Percentiles rank a stretch among this genome's conserved stretches.
Conservation (phyloP, 2,797 vertebrate genomes). For the Bradypodion pumilum region DNA sequence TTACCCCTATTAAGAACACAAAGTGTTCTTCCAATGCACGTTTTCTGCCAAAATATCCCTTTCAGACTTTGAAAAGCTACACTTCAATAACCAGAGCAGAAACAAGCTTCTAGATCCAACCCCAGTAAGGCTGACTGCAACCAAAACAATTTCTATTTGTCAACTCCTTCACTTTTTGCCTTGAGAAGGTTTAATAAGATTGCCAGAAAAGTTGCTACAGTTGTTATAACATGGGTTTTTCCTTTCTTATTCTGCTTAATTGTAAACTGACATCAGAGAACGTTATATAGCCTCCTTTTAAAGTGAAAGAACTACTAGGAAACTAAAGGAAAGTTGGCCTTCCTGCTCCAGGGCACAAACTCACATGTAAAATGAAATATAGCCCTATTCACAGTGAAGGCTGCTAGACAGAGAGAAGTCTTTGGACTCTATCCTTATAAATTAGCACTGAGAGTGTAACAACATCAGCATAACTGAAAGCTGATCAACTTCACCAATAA, state of each 20-base stretch:
- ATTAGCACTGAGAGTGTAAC: too few species aligned
- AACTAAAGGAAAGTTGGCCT: too few species aligned
- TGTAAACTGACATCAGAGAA: too few species aligned
- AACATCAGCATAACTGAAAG: too few species aligned
- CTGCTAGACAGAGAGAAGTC: too few species aligned
- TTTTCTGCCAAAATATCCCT: background rate
- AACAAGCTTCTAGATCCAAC: background rate
- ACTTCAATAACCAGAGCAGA: background rate
- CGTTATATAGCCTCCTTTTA: too few species aligned
- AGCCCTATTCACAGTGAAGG: too few species aligned
- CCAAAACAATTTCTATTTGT: background rate
- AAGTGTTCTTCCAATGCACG: background rate
- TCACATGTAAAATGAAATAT: too few species aligned
- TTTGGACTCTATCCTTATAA: too few species aligned
- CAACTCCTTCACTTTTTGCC: background rate
- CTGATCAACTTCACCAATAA: too few species aligned
- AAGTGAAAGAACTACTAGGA: too few species aligned
- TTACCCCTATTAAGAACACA: background rate
- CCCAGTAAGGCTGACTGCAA: background rate
- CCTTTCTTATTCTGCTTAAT: background rate
- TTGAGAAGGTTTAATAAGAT: background rate
- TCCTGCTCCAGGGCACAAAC: too few species aligned
- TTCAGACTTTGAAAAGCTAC: background rate
- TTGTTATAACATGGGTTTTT: background rate
- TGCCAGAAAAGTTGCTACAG: background rate